These are phyloP conservation scores for Odocoileus hemionus DNA, from an alignment of 2,113 vertebrate species.

Conservation along the genomic window DNA sequence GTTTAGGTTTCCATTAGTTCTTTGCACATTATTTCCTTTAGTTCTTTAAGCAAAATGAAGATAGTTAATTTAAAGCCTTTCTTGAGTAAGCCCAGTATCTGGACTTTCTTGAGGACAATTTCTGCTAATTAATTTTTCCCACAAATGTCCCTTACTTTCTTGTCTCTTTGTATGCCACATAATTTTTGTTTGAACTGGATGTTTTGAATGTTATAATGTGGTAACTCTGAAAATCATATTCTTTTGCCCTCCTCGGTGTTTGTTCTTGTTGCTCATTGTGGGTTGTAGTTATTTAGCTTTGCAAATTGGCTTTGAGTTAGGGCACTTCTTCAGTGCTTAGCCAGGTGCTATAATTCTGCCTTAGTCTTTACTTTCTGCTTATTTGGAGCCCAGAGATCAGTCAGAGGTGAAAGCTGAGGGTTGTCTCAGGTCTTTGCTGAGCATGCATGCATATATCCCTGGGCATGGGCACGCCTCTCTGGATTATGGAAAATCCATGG, in stretches of 20 bases:
- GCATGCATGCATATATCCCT: background rate
- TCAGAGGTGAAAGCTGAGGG: background rate
- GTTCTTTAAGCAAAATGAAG: background rate
- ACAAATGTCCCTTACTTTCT: background rate
- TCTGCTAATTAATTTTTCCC: background rate
- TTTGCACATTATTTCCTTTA: background rate
- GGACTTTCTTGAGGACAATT: background rate
- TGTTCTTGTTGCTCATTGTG: background rate
- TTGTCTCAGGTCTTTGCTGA: background rate
- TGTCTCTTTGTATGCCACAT: background rate
- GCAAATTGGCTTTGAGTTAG: background rate
- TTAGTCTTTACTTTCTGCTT: background rate
- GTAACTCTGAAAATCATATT: background rate
- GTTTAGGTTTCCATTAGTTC: background rate
- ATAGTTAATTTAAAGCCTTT: background rate
- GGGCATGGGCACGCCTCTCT: background rate
- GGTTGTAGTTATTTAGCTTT: background rate
- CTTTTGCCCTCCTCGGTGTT: background rate
- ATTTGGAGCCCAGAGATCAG: background rate
- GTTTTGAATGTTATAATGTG: background rate
- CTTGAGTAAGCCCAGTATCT: background rate
- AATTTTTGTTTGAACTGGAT: background rate
- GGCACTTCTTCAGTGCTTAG: background rate
- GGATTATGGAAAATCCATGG: background rate
- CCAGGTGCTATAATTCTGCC: background rate